phyloP scores from a whole-genome alignment of 2,113 vertebrate genomes.

The Albula glossodonta region DNA sequence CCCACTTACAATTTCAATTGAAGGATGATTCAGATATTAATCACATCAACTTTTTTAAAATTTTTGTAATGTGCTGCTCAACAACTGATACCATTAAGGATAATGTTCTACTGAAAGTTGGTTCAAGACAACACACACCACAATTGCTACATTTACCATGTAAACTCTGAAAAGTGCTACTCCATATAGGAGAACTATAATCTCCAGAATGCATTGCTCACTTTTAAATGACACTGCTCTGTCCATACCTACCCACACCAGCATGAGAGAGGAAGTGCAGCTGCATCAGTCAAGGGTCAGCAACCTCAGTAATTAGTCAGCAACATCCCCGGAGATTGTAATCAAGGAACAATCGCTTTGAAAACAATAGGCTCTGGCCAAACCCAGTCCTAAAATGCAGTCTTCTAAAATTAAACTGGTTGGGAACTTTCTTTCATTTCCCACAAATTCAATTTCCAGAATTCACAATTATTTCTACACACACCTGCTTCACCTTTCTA shows the following conservation, averaged over 20 bases:
- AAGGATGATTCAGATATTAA: too few species aligned
- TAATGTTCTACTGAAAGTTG: too few species aligned
- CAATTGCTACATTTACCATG: neutral
- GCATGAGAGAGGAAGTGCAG: neutral
- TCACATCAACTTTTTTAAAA: too few species aligned
- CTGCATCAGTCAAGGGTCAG: neutral
- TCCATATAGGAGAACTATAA: neutral
- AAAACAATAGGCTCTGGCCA: neutral
- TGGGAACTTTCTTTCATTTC: neutral
- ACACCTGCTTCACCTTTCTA: neutral
- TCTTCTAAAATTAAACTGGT: neutral
- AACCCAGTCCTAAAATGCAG: neutral
- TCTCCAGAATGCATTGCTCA: neutral
- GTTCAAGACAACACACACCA: neutral
- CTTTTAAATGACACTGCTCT: neutral
- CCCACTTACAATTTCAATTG: too few species aligned
- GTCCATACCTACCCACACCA: neutral
- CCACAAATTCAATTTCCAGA: neutral
- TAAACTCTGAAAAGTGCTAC: too few species aligned
- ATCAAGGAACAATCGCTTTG: neutral
- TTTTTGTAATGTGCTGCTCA: too few species aligned
- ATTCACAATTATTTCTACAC: neutral
- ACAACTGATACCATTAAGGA: too few species aligned
- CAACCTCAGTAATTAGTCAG: neutral
- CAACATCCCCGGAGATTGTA: neutral